These are phyloP conservation scores for Torymus texanus DNA, from an alignment of 2,888 invertebrate genomes.

Conservation along the genomic window DNA sequence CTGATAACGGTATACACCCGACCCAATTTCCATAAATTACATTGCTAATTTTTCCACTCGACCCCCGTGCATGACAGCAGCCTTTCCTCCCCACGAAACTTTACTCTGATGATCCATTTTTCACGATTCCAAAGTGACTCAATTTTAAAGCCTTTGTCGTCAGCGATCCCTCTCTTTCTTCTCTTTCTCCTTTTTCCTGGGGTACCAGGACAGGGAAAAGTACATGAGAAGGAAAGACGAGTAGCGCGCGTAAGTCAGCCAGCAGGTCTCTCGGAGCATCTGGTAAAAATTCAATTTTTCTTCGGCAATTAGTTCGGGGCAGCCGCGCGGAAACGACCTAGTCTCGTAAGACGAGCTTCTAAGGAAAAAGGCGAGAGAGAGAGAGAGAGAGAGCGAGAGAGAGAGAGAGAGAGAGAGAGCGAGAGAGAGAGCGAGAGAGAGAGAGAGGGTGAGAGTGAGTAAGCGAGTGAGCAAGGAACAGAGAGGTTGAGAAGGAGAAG, in stretches of 20 bases:
- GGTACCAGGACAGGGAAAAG: neutral
- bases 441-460: neutral
- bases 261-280: constrained; percentile 9
- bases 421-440: neutral
- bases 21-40: constrained; percentile 37
- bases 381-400: neutral
- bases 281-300: constrained; percentile 50
- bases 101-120: constrained; percentile 26
- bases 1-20: neutral
- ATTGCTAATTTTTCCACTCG: constrained; percentile 14
- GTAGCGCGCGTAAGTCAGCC: neutral
- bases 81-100: neutral
- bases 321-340: neutral
- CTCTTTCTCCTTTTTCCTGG: neutral
- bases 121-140: constrained; percentile 22
- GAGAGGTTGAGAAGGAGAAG: neutral
- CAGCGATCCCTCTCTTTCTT: neutral
- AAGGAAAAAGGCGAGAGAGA: neutral
- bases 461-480: neutral
- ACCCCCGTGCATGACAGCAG: neutral
- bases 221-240: neutral
- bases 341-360: neutral
- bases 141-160: constrained; percentile 13
- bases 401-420: too few relatives aligned
- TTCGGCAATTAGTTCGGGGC: constrained; percentile 43